A percentile compares a stretch with the other conserved stretches of the same genome.
phyloP scores from a whole-genome alignment of 2,113 vertebrate species.

The Tetrao urogallus region DNA sequence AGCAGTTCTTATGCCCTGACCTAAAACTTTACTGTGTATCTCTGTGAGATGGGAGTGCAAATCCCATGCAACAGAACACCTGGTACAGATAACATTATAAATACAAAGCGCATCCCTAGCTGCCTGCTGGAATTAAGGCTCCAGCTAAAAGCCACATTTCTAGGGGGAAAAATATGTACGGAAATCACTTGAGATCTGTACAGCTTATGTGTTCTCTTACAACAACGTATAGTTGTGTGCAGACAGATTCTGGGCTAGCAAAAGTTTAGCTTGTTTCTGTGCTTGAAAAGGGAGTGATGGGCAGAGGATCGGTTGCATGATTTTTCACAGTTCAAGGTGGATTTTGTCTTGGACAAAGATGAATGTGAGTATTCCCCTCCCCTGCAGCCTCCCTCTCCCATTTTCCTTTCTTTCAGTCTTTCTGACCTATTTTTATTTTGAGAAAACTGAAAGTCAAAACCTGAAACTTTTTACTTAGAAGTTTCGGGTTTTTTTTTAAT shows the following conservation, averaged over 20 bases:
- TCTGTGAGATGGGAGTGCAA: accelerated
- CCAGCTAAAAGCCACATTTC: not conserved
- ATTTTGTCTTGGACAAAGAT: not conserved
- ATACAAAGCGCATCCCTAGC: not conserved
- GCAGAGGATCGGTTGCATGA: not conserved
- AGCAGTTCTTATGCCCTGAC: not conserved
- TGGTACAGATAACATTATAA: not conserved
- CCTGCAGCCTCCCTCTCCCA: not conserved
- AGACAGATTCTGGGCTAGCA: not conserved
- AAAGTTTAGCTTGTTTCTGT: not conserved
- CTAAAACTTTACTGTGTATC: not conserved
- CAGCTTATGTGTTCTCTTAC: not conserved
- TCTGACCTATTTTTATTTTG: not conserved
- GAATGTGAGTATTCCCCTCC: not conserved
- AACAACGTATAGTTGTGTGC: not conserved
- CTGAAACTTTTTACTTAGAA: not conserved
- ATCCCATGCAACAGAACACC: not conserved
- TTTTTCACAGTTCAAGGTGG: not conserved
- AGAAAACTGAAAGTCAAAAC: not conserved
- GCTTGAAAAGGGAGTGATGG: not conserved
- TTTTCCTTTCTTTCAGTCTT: not conserved
- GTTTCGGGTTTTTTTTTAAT: accelerated
- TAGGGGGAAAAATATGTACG: not conserved
- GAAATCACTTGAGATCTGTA: not conserved
- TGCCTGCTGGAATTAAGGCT: not conserved